A percentile compares a stretch with the other conserved stretches of the same genome.
Evolutionary conservation across 2,113 vertebrate genomes (phyloP).

Genomic region (Labeo rohita): DNA sequence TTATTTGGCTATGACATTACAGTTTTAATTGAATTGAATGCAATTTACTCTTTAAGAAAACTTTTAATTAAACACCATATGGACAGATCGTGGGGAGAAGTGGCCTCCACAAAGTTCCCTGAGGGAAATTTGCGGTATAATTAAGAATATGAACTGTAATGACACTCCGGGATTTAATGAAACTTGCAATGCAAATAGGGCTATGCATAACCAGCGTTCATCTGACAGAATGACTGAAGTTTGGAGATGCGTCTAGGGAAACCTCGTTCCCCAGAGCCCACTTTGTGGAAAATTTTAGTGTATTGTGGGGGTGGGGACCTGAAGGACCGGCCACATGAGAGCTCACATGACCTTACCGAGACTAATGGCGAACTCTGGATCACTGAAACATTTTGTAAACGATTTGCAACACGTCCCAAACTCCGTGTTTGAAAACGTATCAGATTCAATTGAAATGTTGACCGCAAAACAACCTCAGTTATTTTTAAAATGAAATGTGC

Average conservation of each 20-base stretch:
- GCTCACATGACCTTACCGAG: slow-evolving; percentile 51
- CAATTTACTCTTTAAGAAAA: slow-evolving; percentile 85
- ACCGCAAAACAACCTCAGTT: slow-evolving; percentile 5
- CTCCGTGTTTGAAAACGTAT: not conserved
- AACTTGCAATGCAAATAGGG: slow-evolving; percentile 78
- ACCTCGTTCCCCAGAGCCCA: slow-evolving; percentile 50
- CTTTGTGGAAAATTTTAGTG: slow-evolving; percentile 53
- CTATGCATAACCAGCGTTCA: slow-evolving; percentile 73
- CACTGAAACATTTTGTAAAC: slow-evolving; percentile 7
- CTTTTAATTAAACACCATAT: slow-evolving; percentile 87
- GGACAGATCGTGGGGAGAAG: slow-evolving; percentile 80
- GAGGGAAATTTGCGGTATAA: slow-evolving; percentile 80
- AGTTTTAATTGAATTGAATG: slow-evolving; percentile 86
- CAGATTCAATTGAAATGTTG: slow-evolving; percentile 16
- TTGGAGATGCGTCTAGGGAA: slow-evolving; percentile 67
- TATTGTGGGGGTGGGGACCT: slow-evolving; percentile 46
- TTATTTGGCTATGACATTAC: slow-evolving; percentile 84
- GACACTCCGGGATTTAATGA: slow-evolving; percentile 81
- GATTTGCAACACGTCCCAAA: not conserved
- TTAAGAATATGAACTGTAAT: slow-evolving; percentile 86
- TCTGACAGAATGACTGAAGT: slow-evolving; percentile 68
- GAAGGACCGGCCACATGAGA: slow-evolving; percentile 26
- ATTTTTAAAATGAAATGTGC: not conserved
- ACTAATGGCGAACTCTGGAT: slow-evolving; percentile 24
- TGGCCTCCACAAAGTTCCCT: slow-evolving; percentile 80